These are phyloP conservation scores for Cricetomys ansorgei DNA, from an alignment of 2,113 vertebrate genomes.

Conservation along the genomic window DNA sequence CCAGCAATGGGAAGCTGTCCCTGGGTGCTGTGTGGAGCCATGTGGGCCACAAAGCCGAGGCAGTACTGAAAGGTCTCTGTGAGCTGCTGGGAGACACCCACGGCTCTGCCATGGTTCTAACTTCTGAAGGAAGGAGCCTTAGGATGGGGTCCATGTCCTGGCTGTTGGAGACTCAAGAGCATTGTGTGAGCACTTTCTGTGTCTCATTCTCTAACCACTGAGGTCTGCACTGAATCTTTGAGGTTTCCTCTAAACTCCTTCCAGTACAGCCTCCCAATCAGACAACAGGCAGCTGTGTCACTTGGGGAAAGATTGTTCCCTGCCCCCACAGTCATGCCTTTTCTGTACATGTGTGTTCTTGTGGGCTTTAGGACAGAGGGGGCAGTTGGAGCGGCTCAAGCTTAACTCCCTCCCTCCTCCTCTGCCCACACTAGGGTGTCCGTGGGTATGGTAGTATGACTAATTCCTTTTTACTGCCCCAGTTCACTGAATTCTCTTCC, in stretches of 20 bases:
- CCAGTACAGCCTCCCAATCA: neutral
- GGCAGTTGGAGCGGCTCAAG: neutral
- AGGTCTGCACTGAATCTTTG: neutral
- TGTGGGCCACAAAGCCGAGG: neutral
- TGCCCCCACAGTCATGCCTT: fast-evolving
- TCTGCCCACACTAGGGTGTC: neutral
- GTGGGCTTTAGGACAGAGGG: neutral
- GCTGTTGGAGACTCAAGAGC: neutral
- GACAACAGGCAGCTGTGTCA: neutral
- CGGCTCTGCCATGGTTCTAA: neutral
- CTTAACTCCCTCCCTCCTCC: neutral
- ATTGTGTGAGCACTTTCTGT: neutral
- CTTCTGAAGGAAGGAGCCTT: neutral
- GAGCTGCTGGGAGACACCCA: too few species aligned
- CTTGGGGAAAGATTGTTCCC: neutral
- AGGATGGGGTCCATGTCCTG: neutral
- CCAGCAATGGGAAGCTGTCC: neutral
- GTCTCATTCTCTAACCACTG: neutral
- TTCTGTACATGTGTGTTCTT: neutral
- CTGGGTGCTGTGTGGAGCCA: neutral
- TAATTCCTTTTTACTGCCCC: neutral
- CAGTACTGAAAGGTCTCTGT: neutral
- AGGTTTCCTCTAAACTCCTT: neutral
- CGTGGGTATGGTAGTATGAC: too few species aligned
- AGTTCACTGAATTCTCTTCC: neutral